Evolutionary conservation across 1,140 invertebrate species (phyloP).

Genomic region (Liolophura sinensis): DNA sequence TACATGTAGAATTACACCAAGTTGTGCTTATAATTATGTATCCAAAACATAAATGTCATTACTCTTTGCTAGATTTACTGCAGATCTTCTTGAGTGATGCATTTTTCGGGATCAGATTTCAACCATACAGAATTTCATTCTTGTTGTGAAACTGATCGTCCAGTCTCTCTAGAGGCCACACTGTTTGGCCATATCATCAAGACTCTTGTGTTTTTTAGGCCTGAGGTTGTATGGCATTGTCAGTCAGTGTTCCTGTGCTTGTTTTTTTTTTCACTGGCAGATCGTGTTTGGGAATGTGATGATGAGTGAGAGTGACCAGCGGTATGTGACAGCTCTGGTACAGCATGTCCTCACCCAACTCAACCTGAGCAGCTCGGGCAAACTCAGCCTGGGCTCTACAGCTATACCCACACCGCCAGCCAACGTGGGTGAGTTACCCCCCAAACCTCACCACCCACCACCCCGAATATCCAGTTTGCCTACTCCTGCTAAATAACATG

Average conservation of each 20-base stretch:
- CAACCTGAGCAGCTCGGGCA: slow-evolving; percentile 33
- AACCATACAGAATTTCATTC: too few relatives aligned
- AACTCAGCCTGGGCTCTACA: slow-evolving; percentile 35
- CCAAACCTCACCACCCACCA: too few relatives aligned
- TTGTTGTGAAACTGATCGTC: too few relatives aligned
- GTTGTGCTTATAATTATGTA: too few relatives aligned
- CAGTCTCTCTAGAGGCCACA: background rate
- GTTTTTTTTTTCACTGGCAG: slow-evolving; percentile 20
- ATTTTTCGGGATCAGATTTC: too few relatives aligned
- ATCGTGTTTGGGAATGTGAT: slow-evolving; percentile 42
- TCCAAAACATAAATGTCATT: too few relatives aligned
- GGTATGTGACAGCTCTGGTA: slow-evolving; percentile 38
- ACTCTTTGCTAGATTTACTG: too few relatives aligned
- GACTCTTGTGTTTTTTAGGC: background rate
- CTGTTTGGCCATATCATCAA: background rate
- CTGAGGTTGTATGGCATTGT: background rate
- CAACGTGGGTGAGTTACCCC: slow-evolving; percentile 46
- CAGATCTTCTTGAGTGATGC: too few relatives aligned
- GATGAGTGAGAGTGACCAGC: slow-evolving; percentile 37
- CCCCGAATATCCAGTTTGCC: too few relatives aligned
- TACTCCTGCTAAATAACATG: too few relatives aligned
- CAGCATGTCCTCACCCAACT: slow-evolving; percentile 34
- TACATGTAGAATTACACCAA: too few relatives aligned
- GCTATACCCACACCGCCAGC: slow-evolving; percentile 44
- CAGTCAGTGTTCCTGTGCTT: background rate